Evolutionary conservation across 2,888 invertebrate species (phyloP), one percentile per base, ranked within the genome.

Genomic region (Cheilosia impressa): DNA sequence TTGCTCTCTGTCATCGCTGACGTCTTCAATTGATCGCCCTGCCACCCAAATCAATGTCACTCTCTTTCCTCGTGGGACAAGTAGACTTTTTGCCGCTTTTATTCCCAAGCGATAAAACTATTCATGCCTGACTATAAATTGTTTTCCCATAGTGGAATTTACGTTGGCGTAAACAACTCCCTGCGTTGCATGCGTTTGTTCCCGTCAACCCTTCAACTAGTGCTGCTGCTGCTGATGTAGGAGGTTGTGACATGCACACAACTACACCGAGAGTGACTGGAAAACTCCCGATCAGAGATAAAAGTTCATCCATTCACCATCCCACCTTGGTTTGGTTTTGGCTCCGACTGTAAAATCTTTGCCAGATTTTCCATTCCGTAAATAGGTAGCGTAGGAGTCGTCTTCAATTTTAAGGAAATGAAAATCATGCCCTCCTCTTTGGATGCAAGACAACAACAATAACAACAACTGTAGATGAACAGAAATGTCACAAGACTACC

Each of bases 291-390:
- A 68, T 83, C 62, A 47, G 69, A 79, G 73, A 84, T 84, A 79
- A 84, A 79, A 84, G 41, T 69, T 47, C 79, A 65, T 75, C 43
- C 68, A 76, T 38, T 63, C 13, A 34, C 58, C 65, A 55, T 53
- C 15, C 78, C 78, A 72, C 62, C 45, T 45, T 45, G 6, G 22
- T 22, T 50, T 10, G 27, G 43, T 66, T 76, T 81, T 85, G 85
- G 85, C 85, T 85, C 75, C 55, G 27, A 62, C 38, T 72, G 43
- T 52, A 62, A 85, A 76, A 72, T 85, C 85, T 45, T 81, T 85
- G 85, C 85, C 85, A 85, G 76, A 76, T 72, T 81, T 85, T 81
- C 71, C 71, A 81, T 85, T 81, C 81, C 34, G 60, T 62, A 85
- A 76, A 76, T 72, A 85, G 76, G 76, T 76, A 85, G 76, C 72